Base-by-base conservation (phyloP, 2,888 invertebrate genomes). In the Gymnosoma rotundatum region DNA sequence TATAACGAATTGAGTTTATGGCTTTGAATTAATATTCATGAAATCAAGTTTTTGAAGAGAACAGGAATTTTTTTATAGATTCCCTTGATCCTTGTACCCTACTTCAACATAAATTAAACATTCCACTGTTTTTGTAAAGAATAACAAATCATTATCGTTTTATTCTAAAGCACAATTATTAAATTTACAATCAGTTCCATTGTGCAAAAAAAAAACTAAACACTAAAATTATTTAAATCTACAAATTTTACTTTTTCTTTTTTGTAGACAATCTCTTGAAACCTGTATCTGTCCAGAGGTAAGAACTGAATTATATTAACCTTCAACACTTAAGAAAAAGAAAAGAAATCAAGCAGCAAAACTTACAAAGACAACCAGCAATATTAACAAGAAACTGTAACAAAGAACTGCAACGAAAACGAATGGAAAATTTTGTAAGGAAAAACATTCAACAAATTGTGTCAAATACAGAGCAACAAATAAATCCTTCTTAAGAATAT, bases 251-350 rank as follows among this genome's bases (percentile, higher is more conserved):
- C 32, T 54, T 81, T 14, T 48, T 48, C 20, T 85, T 60, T 66
- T 48, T 70, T 88, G 87, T n/a, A 90, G 89, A 88, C 88, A 88
- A 89, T 88, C 86, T 83, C 87, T 89, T 89, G 90, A 85, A 86
- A 87, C 73, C 74, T 78, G 75, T 76, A 83, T 87, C 88, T 88
- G 87, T 86, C 86, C 89, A 89, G 83, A 84, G 54, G 76, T 69
- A 79, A 86, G 75, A 80, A 75, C 80, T 86, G 81, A 78, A 83
- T 58, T 74, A 61, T 85, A 85, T 74, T 78, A 74, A 64, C 64
- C 72, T 66, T 85, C 78, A 74, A 80, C 56, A 74, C 50, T 42
- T 50, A 64, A 16, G 73, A 76, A 61, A 56, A 16, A 61, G 58
- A 78, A 61, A 64, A 50, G 80, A 32, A 58, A 63, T 20, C 78